Conservation (phyloP, 2,113 vertebrate species). For the Cryptomyrus ogoouensis region DNA sequence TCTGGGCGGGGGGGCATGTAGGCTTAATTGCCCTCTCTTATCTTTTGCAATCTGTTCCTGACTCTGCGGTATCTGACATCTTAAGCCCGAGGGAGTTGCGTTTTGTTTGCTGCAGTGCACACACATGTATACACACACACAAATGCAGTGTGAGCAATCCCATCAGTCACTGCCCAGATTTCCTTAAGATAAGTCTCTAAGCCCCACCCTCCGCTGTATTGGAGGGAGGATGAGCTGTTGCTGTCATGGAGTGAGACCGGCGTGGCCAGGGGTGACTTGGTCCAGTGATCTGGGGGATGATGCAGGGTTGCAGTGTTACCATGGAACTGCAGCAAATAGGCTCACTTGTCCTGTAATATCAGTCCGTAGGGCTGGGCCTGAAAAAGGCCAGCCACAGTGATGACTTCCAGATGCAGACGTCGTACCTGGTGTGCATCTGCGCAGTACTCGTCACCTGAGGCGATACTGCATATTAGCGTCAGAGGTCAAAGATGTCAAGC, state of each 20-base stretch:
- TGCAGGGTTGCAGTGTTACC: not conserved
- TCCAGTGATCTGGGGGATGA: not conserved
- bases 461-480: not conserved
- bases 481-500: not conserved
- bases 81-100: not conserved
- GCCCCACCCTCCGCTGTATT: not conserved
- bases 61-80: not conserved
- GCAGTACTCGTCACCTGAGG: not conserved
- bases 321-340: not conserved
- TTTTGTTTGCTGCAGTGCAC: not conserved
- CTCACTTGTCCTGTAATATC: not conserved
- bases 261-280: not conserved
- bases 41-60: not conserved
- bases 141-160: not conserved
- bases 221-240: not conserved
- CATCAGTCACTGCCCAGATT: not conserved
- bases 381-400: not conserved
- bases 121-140: not conserved
- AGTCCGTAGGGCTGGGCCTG: not conserved
- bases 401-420: not conserved
- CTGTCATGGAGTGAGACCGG: not conserved
- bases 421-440: not conserved
- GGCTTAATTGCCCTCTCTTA: not conserved
- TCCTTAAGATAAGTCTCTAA: not conserved
- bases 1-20: not conserved